Evolutionary conservation across 2,797 vertebrate species (phyloP).

Genomic region (Thalassophryne amazonica): DNA sequence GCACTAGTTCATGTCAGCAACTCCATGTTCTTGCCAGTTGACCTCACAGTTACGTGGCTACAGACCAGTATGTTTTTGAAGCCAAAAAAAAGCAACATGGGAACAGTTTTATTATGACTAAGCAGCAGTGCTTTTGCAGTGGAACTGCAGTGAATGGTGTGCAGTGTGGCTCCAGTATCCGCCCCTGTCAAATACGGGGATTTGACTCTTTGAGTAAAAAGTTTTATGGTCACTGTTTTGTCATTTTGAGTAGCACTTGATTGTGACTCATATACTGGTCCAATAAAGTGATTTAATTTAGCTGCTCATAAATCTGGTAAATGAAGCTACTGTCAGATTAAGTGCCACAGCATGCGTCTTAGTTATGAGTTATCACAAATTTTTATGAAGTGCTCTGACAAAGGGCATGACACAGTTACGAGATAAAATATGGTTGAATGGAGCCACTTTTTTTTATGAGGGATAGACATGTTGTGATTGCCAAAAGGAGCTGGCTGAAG

Average conservation of each 20-base stretch:
- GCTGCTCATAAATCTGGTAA: slow-evolving; percentile 24
- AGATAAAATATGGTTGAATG: slow-evolving; percentile 20
- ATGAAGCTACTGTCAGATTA: slow-evolving; percentile 29
- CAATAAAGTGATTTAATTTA: slow-evolving; percentile 19
- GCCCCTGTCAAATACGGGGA: neutral
- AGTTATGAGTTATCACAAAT: slow-evolving; percentile 18
- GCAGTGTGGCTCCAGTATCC: no score
- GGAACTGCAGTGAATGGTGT: no score
- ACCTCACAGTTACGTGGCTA: no score
- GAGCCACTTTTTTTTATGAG: slow-evolving; percentile 8
- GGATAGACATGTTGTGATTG: slow-evolving; percentile 48
- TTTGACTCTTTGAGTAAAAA: neutral
- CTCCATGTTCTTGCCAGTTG: no score
- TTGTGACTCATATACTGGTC: slow-evolving; percentile 11
- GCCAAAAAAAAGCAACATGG: no score
- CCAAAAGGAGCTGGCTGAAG: slow-evolving; percentile 52
- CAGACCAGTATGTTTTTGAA: no score
- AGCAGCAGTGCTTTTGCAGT: no score
- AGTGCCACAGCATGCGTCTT: slow-evolving; percentile 23
- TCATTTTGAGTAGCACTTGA: slow-evolving; percentile 13
- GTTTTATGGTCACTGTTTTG: slow-evolving; percentile 7
- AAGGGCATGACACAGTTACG: slow-evolving; percentile 17
- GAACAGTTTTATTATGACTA: no score
- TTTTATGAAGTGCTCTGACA: slow-evolving; percentile 35
- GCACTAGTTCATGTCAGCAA: no score